Conservation (phyloP, 2,113 vertebrate species). For the Ptyas mucosa region DNA sequence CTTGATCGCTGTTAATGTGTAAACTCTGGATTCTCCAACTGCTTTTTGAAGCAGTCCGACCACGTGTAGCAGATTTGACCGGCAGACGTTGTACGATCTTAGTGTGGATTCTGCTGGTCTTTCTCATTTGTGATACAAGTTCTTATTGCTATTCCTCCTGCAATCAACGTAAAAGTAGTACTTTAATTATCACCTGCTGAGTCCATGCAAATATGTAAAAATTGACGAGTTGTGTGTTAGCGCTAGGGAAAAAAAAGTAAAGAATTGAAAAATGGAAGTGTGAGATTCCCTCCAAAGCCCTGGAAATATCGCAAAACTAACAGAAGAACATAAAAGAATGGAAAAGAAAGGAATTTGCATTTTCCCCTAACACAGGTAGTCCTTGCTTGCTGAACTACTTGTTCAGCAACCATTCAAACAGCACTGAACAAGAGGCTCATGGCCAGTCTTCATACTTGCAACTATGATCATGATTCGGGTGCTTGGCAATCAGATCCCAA, state of each 20-base stretch:
- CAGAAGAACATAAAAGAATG: background rate
- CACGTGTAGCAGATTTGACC: background rate
- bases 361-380: background rate
- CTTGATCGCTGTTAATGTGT: slow-evolving; percentile 18
- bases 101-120: background rate
- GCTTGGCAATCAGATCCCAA: background rate
- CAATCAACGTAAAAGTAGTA: background rate
- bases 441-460: background rate
- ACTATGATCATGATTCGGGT: background rate
- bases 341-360: background rate
- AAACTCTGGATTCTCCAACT: background rate
- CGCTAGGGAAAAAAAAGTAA: background rate
- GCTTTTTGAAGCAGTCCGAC: slow-evolving; percentile 6
- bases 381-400: background rate
- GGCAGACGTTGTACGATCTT: background rate
- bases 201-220: background rate
- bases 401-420: background rate
- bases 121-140: background rate
- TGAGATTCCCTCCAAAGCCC: background rate
- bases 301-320: background rate
- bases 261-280: background rate
- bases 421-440: background rate
- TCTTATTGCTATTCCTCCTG: background rate
- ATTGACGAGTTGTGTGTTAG: background rate
- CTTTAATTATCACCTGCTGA: background rate